phyloP scores from a whole-genome alignment of 2,113 vertebrate genomes.

The Thamnaconus septentrionalis region DNA sequence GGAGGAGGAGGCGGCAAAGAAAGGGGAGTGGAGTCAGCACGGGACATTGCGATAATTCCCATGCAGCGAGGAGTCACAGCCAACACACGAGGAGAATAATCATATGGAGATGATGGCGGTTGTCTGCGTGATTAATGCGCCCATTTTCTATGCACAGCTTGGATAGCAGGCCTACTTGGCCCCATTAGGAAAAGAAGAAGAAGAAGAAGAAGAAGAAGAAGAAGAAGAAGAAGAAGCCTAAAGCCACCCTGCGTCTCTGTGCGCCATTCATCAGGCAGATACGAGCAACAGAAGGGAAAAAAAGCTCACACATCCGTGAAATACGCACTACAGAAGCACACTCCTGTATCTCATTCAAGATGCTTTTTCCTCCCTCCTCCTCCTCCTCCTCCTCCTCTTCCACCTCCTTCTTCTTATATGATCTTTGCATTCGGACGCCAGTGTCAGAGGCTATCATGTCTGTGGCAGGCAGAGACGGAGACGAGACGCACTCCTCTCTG shows the following conservation, averaged over 20 bases:
- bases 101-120: slow-evolving; percentile 70
- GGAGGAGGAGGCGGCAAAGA: slow-evolving; percentile 27
- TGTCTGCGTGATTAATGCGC: slow-evolving; percentile 71
- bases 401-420: neutral
- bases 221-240: slow-evolving; percentile 38
- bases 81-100: slow-evolving; percentile 63
- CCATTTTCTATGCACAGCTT: slow-evolving; percentile 70
- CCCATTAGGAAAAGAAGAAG: slow-evolving; percentile 63
- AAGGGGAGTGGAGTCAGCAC: slow-evolving; percentile 1
- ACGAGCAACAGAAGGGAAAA: slow-evolving; percentile 36
- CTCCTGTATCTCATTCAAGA: slow-evolving; percentile 1
- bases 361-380: neutral
- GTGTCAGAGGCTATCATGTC: slow-evolving; percentile 21
- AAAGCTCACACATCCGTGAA: slow-evolving; percentile 26
- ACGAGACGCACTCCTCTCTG: slow-evolving; percentile 2
- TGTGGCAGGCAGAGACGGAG: neutral
- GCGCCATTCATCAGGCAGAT: slow-evolving; percentile 64
- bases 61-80: slow-evolving; percentile 39
- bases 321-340: slow-evolving; percentile 24
- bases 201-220: slow-evolving; percentile 27
- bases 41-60: slow-evolving; percentile 57
- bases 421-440: slow-evolving; percentile 12
- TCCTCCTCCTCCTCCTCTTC: too few relatives aligned
- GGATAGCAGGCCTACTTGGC: slow-evolving; percentile 67
- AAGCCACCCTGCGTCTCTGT: slow-evolving; percentile 52